phyloP scores from a whole-genome alignment of 2,797 vertebrate species.

The Pogonophryne albipinna region DNA sequence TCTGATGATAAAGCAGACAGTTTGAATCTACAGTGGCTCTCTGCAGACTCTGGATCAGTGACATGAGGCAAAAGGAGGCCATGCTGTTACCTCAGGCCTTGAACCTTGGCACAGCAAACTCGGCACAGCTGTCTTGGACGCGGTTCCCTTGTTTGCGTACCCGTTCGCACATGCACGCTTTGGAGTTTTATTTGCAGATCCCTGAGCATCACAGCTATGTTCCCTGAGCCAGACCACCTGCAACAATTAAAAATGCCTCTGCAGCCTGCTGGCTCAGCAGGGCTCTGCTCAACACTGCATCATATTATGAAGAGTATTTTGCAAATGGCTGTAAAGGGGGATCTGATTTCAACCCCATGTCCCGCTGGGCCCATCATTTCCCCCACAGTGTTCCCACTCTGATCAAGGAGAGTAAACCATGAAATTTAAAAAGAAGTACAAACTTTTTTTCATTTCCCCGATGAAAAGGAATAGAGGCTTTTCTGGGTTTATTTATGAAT shows the following conservation, averaged over 20 bases:
- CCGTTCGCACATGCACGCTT: constrained; percentile 79
- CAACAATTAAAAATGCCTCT: constrained; percentile 82
- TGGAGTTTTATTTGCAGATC: constrained; percentile 82
- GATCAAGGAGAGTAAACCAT: constrained; percentile 27
- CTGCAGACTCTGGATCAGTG: constrained; percentile 34
- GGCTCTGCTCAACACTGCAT: constrained; percentile 72
- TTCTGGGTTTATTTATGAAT: too few relatives aligned
- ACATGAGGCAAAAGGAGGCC: constrained; percentile 60
- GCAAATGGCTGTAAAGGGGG: constrained; percentile 62
- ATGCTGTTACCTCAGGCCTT: constrained; percentile 66
- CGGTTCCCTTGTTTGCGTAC: constrained; percentile 76
- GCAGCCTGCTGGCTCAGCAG: constrained; percentile 71
- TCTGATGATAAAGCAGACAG: constrained; percentile 8
- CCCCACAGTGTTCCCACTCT: constrained; percentile 46
- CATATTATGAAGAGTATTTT: constrained; percentile 73
- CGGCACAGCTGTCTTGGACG: constrained; percentile 77
- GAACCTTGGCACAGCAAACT: constrained; percentile 61
- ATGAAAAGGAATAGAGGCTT: too few relatives aligned
- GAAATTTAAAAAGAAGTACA: too few relatives aligned
- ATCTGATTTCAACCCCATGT: constrained; percentile 60
- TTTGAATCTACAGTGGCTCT: constrained; percentile 32
- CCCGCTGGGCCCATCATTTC: constrained; percentile 17
- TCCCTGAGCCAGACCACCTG: constrained; percentile 80
- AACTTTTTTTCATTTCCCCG: too few relatives aligned
- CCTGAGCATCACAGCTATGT: constrained; percentile 77